Conservation (phyloP, 2,888 invertebrate species). For the Limnephilus lunatus region DNA sequence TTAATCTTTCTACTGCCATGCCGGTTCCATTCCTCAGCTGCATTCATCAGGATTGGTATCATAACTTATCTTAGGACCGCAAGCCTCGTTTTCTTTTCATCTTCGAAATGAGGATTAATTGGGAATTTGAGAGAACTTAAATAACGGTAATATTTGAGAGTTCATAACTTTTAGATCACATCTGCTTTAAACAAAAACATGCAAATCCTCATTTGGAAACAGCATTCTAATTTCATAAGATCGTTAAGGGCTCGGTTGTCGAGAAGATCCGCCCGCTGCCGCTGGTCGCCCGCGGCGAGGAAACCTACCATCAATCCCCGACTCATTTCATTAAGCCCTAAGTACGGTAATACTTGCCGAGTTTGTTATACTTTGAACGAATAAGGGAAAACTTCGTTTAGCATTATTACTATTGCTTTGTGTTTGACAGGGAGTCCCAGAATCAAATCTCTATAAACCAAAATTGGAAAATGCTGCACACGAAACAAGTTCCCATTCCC, state of each 20-base stretch:
- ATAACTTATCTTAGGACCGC: neutral
- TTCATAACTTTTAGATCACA: neutral
- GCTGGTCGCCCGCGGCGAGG: neutral
- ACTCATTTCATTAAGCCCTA: conserved; percentile 45
- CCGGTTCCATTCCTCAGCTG: neutral
- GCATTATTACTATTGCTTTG: conserved; percentile 50
- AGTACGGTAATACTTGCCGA: conserved; percentile 45
- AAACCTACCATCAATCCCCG: conserved; percentile 38
- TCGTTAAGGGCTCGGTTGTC: neutral
- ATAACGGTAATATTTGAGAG: neutral
- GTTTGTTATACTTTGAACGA: conserved; percentile 58
- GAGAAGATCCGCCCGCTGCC: neutral
- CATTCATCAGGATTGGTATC: neutral
- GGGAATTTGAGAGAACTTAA: neutral
- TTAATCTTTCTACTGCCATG: no score
- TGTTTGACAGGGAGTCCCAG: conserved; percentile 50
- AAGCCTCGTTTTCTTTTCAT: neutral
- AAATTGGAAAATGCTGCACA: conserved; percentile 20
- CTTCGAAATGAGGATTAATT: neutral
- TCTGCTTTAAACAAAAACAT: neutral
- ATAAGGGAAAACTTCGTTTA: conserved; percentile 63
- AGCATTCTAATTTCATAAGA: neutral
- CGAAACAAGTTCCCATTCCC: neutral
- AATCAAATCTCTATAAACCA: conserved; percentile 47
- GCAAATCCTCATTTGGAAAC: neutral